Conservation (phyloP, 2,113 vertebrate genomes). For the Zingel zingel region DNA sequence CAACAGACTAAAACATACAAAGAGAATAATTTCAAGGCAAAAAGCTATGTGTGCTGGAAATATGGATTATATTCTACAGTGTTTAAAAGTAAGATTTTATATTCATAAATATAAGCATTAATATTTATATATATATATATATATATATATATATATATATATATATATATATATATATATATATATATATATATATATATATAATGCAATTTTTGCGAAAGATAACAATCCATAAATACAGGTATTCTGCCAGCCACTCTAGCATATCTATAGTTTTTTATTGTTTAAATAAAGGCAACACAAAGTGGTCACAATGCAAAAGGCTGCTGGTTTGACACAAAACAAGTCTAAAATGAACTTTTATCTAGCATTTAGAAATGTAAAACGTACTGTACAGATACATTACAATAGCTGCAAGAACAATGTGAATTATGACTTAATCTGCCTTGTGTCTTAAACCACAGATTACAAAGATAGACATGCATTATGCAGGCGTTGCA, state of each 20-base stretch:
- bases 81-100: neutral
- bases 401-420: neutral
- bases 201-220: neutral
- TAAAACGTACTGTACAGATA: neutral
- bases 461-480: neutral
- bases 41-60: neutral
- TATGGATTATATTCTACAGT: neutral
- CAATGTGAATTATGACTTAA: neutral
- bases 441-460: neutral
- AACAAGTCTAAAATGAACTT: neutral
- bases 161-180: too few relatives aligned
- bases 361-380: neutral
- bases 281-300: neutral
- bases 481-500: neutral
- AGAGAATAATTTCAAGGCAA: neutral
- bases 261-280: neutral
- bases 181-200: too few relatives aligned
- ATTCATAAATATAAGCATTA: neutral
- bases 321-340: neutral
- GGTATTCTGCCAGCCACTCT: neutral
- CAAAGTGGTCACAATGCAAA: neutral
- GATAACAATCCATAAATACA: neutral
- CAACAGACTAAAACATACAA: conserved; percentile 23
- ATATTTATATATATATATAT: too few relatives aligned
- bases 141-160: too few relatives aligned